A percentile compares a stretch with the other conserved stretches of the same genome.
These are phyloP conservation scores for Seladonia tumulorum DNA, from an alignment of 2,888 invertebrate genomes.

Conservation along the genomic window DNA sequence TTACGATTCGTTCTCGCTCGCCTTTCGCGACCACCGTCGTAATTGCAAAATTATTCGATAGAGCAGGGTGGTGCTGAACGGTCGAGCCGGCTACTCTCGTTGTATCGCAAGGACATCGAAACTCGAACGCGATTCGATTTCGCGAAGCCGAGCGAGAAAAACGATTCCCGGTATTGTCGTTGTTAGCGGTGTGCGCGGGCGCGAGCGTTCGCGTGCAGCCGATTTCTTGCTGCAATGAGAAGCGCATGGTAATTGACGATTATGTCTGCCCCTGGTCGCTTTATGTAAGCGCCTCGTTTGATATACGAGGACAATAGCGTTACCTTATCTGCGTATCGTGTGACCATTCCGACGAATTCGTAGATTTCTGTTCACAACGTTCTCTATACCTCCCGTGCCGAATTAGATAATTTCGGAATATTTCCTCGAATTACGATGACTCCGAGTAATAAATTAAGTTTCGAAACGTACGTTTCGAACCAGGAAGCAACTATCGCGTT, in stretches of 20 bases:
- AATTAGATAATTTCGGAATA: not conserved
- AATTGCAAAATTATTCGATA: slow-evolving; percentile 24
- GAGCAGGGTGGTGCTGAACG: not conserved
- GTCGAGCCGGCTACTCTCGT: not conserved
- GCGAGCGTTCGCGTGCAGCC: not conserved
- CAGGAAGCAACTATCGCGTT: too few relatives aligned
- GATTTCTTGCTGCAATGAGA: slow-evolving; percentile 2
- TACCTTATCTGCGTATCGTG: not conserved
- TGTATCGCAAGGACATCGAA: slow-evolving; percentile 41
- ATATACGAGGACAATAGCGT: not conserved
- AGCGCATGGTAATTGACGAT: slow-evolving; percentile 22
- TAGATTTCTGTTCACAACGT: not conserved
- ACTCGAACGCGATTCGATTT: slow-evolving; percentile 16
- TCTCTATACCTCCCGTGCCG: too few relatives aligned
- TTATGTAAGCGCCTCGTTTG: not conserved
- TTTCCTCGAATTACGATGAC: not conserved
- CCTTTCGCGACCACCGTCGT: not conserved
- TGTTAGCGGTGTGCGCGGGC: not conserved
- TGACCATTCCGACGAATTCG: not conserved
- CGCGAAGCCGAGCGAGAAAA: not conserved
- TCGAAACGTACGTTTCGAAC: too few relatives aligned
- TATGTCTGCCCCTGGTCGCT: not conserved
- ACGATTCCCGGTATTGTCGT: slow-evolving; percentile 13
- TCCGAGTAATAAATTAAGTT: too few relatives aligned
- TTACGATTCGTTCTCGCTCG: slow-evolving; percentile 1